phyloP scores from a whole-genome alignment of 1,140 invertebrate genomes.

The Drosophila funebris region DNA sequence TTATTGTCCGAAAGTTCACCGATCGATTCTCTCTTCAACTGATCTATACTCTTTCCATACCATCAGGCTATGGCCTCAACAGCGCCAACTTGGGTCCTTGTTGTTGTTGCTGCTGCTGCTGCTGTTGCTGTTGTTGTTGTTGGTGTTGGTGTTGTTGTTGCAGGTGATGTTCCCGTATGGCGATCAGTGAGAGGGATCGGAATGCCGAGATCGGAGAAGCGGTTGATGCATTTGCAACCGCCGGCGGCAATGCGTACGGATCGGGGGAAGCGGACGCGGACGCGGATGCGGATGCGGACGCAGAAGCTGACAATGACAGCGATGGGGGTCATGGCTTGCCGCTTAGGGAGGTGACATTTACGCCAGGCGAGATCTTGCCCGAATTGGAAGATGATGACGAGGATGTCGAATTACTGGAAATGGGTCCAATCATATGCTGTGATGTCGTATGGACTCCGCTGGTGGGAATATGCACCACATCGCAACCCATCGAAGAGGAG shows the following conservation, averaged over 20 bases:
- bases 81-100: slow-evolving; percentile 53
- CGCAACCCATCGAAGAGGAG: slow-evolving; percentile 84
- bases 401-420: slow-evolving; percentile 77
- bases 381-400: slow-evolving; percentile 79
- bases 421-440: slow-evolving; percentile 81
- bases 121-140: slow-evolving; percentile 44
- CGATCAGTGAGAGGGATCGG: slow-evolving; percentile 70
- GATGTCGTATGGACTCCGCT: slow-evolving; percentile 54
- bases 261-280: slow-evolving; percentile 59
- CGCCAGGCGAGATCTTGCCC: slow-evolving; percentile 78
- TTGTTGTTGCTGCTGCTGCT: slow-evolving; percentile 38
- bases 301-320: slow-evolving; percentile 29
- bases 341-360: slow-evolving; percentile 73
- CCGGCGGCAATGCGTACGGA: slow-evolving; percentile 45
- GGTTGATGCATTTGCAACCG: slow-evolving; percentile 34
- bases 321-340: slow-evolving; percentile 81
- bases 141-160: slow-evolving; percentile 50
- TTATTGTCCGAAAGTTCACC: slow-evolving; percentile 83
- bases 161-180: slow-evolving; percentile 77
- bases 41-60: background rate
- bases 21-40: slow-evolving; percentile 15
- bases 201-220: slow-evolving; percentile 79
- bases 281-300: slow-evolving; percentile 40
- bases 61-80: slow-evolving; percentile 50
- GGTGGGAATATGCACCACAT: slow-evolving; percentile 82